A percentile compares a stretch with the other conserved stretches of the same genome.
Evolutionary conservation across 2,797 vertebrate species (phyloP).

Genomic region (Macrochelys suwanniensis): DNA sequence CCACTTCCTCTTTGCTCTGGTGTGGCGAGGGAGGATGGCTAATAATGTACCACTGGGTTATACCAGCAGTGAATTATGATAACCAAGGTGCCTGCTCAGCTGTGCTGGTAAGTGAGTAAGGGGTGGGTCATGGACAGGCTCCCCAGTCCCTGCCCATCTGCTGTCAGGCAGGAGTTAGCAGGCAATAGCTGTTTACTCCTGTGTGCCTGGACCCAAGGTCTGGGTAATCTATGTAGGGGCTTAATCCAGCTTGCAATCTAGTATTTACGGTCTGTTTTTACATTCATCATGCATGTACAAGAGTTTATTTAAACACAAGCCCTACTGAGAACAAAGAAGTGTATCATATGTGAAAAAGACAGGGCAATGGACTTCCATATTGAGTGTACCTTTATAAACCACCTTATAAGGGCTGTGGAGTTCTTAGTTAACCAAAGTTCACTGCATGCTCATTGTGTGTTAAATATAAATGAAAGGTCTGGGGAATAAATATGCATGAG

Average conservation of each 20-base stretch:
- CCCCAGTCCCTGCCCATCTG: neutral
- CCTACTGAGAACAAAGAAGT: neutral
- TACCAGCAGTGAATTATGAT: neutral
- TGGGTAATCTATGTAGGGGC: neutral
- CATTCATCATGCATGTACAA: neutral
- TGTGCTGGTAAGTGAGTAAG: neutral
- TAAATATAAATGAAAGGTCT: neutral
- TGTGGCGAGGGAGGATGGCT: neutral
- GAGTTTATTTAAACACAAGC: neutral
- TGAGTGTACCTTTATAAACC: neutral
- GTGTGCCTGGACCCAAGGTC: neutral
- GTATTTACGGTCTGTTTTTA: neutral
- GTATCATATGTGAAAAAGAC: neutral
- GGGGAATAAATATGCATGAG: neutral
- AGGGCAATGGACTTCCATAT: neutral
- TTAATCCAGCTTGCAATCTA: neutral
- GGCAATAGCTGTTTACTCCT: neutral
- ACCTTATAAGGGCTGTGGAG: neutral
- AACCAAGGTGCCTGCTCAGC: neutral
- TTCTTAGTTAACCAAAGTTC: neutral
- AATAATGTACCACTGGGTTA: neutral
- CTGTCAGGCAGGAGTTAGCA: neutral
- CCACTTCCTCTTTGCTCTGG: neutral
- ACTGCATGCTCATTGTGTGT: neutral
- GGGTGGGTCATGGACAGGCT: neutral